phyloP scores from a whole-genome alignment of 2,888 invertebrate genomes.

The Drosophila atroscutellata region DNA sequence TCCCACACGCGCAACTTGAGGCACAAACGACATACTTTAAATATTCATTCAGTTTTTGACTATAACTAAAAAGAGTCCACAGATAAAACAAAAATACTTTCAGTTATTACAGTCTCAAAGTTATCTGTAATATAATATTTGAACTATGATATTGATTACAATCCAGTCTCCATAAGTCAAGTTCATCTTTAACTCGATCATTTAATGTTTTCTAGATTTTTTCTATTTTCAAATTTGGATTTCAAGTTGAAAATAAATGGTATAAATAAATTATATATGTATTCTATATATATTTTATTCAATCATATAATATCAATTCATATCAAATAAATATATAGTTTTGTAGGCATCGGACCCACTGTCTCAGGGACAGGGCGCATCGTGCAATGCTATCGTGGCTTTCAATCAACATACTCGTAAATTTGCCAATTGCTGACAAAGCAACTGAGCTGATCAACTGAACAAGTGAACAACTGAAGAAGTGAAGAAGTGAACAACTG shows the following conservation, averaged over 20 bases:
- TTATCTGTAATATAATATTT: background rate
- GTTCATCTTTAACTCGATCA: background rate
- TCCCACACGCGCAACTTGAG: background rate
- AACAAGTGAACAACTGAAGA: background rate
- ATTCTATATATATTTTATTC: background rate
- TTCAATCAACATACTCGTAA: slow-evolving; percentile 66
- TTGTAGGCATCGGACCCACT: slow-evolving; percentile 17
- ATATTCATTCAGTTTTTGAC: background rate
- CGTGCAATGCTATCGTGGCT: slow-evolving; percentile 47
- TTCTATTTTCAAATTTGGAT: background rate
- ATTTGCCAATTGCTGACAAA: slow-evolving; percentile 68
- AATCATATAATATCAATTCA: background rate
- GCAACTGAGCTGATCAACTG: slow-evolving; percentile 9
- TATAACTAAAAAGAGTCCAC: background rate
- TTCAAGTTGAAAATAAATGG: background rate
- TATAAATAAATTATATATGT: background rate
- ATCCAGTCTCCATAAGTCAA: background rate
- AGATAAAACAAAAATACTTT: background rate
- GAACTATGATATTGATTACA: background rate
- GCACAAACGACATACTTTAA: background rate
- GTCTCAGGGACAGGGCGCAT: slow-evolving; percentile 22
- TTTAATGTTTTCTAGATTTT: background rate
- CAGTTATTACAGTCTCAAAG: background rate
- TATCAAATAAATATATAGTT: background rate
- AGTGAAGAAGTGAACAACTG: background rate